These are phyloP conservation scores for Catharus minimus DNA, from an alignment of 2,113 vertebrate species.

Conservation along the genomic window DNA sequence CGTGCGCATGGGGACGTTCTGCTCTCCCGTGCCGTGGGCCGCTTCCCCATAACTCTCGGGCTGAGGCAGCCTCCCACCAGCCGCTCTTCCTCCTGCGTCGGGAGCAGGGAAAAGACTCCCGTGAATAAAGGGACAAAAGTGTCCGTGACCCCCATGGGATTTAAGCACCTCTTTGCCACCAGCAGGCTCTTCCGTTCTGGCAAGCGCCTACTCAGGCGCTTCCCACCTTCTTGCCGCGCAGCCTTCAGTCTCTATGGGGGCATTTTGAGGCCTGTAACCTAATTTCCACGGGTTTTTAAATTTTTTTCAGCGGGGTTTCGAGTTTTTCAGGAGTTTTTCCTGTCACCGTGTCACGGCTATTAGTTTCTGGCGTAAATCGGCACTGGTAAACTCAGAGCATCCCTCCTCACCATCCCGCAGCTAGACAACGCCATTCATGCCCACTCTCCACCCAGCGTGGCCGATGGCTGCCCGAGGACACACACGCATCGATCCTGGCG, in stretches of 20 bases:
- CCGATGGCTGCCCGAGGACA: background rate
- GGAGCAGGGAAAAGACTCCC: background rate
- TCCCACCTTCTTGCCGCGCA: background rate
- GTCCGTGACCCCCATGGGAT: too few species aligned
- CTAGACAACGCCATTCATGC: background rate
- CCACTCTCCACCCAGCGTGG: too few species aligned
- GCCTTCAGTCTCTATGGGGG: background rate
- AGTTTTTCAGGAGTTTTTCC: background rate
- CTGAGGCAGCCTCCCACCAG: background rate
- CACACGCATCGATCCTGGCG: background rate
- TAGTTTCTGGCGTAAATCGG: background rate
- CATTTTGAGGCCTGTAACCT: background rate
- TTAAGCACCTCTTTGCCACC: too few species aligned
- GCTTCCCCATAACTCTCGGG: background rate
- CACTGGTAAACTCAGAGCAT: background rate
- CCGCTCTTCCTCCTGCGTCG: background rate
- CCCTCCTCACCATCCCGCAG: too few species aligned
- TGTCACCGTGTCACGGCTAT: background rate
- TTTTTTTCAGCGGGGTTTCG: background rate
- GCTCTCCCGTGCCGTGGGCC: accelerated
- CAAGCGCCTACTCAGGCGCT: background rate
- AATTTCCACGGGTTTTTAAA: background rate
- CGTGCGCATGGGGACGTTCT: accelerated
- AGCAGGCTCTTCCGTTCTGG: background rate
- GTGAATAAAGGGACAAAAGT: background rate